Base-by-base conservation (phyloP, 2,797 vertebrate species). In the Rhinella marina region DNA sequence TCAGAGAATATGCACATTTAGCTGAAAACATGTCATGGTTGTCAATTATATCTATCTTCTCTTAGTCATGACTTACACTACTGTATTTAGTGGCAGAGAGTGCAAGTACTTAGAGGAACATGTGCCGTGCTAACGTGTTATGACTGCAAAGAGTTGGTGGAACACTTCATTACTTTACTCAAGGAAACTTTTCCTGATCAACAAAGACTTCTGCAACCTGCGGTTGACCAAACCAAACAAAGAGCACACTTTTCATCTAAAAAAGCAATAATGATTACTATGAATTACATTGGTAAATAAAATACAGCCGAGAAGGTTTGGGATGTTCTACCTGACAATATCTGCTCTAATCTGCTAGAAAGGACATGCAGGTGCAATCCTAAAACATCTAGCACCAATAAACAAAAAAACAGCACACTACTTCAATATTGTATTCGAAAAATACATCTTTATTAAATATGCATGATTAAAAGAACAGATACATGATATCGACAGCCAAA, bases 1-100 rank as follows among this genome's bases (percentile, higher is more conserved):
- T 86, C 59, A 54, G 84, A 68, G 81, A 77, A 59, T 57, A 66
- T 27, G 68, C 29, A 68, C 59, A 70, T 89, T 78, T 78, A 78
- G 70, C 72, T 82, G 81, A 78, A 79, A 82, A 82, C 72, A 86
- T 86, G 72, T 81, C 78, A 89, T 59, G 79, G 68, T 86, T 82
- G 59, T 78, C 80, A 79, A 86, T 89, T 82, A 61, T 62, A 64
- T 57, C 59, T 78, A 82, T 86, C 78, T 86, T 89, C 81, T 87
- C 70, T 70, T 68, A 82, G 62, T 66, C 81, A 57, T 73, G 50
- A 48, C 23, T 86, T 89, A 86, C 57, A 68, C 57, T 77, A 78
- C 48, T 82, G 86, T 87, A 77, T 78, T 85, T 82, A 64, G 79
- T 66, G 78, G 57, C 62, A 72, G 66, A n/a, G 61, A 81, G 59